These are phyloP conservation scores for Acrobasis consociella DNA, from an alignment of 2,888 invertebrate species.

Conservation along the genomic window DNA sequence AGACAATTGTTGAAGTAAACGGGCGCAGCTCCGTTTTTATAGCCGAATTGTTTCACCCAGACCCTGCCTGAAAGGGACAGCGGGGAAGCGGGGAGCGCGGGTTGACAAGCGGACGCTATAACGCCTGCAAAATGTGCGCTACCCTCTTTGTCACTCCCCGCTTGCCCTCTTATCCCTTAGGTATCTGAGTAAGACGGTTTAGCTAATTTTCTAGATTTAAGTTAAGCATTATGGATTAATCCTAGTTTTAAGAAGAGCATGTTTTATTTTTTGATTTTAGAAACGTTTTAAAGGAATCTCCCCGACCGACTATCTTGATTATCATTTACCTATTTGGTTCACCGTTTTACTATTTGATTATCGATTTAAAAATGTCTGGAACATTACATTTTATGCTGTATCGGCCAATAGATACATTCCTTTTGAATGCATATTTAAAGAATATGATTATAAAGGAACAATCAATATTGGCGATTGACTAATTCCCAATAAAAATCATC, in stretches of 20 bases:
- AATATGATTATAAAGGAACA: slow-evolving; percentile 69
- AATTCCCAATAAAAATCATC: slow-evolving; percentile 46
- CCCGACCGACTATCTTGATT: slow-evolving; percentile 38
- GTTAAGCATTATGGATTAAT: slow-evolving; percentile 50
- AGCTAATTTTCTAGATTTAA: slow-evolving; percentile 35
- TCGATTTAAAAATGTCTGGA: slow-evolving; percentile 36
- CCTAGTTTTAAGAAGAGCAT: slow-evolving; percentile 61
- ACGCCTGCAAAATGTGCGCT: too few relatives aligned
- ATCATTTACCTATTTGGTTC: slow-evolving; percentile 47
- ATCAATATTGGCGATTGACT: slow-evolving; percentile 52
- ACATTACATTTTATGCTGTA: slow-evolving; percentile 32
- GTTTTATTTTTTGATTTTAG: slow-evolving; percentile 76
- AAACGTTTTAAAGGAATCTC: slow-evolving; percentile 51
- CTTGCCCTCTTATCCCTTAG: too few relatives aligned
- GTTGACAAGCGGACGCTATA: too few relatives aligned
- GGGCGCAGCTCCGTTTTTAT: slow-evolving; percentile 48
- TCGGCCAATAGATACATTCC: slow-evolving; percentile 48
- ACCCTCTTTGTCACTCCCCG: too few relatives aligned
- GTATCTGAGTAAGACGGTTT: too few relatives aligned
- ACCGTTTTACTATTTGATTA: slow-evolving; percentile 73
- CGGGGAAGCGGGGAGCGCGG: too few relatives aligned
- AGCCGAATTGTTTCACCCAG: too few relatives aligned
- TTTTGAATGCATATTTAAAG: slow-evolving; percentile 67
- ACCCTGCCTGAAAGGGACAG: too few relatives aligned
- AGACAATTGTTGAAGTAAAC: slow-evolving; percentile 79